These are phyloP conservation scores for Malurus cyaneus DNA, from an alignment of 2,113 vertebrate genomes.

Conservation along the genomic window DNA sequence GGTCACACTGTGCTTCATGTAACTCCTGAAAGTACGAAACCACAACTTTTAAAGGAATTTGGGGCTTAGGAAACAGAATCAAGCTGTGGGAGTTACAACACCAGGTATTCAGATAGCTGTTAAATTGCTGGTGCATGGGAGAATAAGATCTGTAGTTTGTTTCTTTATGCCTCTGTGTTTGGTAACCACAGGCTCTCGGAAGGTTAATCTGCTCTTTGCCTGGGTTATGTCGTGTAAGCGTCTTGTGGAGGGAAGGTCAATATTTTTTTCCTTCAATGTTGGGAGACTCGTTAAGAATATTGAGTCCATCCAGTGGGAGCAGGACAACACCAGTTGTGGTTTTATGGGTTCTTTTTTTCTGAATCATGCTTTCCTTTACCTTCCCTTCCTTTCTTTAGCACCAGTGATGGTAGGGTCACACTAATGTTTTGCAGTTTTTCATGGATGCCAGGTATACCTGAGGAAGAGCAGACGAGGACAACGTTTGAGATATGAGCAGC, in stretches of 20 bases:
- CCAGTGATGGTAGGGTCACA: background rate
- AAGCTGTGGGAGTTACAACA: background rate
- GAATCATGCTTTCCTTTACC: background rate
- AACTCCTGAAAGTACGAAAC: background rate
- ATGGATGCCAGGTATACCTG: too few species aligned
- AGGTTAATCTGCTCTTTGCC: background rate
- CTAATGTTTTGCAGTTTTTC: background rate
- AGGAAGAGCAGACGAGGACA: background rate
- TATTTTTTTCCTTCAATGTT: background rate
- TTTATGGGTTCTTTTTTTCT: background rate
- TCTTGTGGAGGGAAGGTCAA: background rate
- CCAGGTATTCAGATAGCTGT: background rate
- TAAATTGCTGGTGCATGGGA: background rate
- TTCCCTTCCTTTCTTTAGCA: background rate
- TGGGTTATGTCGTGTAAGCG: background rate
- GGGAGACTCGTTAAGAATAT: background rate
- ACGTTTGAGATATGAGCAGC: background rate
- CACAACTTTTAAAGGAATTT: background rate
- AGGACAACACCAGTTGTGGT: background rate
- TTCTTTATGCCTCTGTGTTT: background rate
- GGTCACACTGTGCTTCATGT: background rate
- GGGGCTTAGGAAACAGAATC: background rate
- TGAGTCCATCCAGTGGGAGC: background rate
- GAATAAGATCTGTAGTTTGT: background rate
- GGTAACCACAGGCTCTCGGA: background rate